These are phyloP conservation scores for Dendrolimus houi DNA, from an alignment of 2,888 invertebrate genomes.

Conservation along the genomic window DNA sequence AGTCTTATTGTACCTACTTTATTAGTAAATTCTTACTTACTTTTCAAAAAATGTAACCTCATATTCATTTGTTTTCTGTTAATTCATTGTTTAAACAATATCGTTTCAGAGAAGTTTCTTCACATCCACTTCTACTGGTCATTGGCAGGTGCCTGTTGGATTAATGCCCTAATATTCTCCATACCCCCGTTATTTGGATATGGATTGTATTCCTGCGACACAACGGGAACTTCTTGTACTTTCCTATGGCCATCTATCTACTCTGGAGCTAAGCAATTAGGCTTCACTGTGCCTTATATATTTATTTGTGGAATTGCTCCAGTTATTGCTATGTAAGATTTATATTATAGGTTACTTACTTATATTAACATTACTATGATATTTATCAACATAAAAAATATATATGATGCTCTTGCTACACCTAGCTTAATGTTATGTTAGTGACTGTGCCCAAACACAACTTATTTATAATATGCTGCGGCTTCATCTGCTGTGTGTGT, in stretches of 20 bases:
- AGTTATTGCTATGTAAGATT: slow-evolving; percentile 60
- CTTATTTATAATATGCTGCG: too few species aligned
- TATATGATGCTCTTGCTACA: too few species aligned
- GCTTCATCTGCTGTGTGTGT: too few species aligned
- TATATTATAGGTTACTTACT: too few species aligned
- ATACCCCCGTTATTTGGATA: slow-evolving; percentile 67
- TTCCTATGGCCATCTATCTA: slow-evolving; percentile 59
- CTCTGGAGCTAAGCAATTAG: slow-evolving; percentile 53
- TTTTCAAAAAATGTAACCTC: too few species aligned
- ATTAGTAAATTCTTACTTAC: too few species aligned
- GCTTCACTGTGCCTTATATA: slow-evolving; percentile 59
- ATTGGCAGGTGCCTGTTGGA: slow-evolving; percentile 59
- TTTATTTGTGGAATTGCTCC: slow-evolving; percentile 60
- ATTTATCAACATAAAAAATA: too few species aligned
- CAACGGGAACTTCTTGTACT: slow-evolving; percentile 63
- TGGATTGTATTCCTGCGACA: slow-evolving; percentile 68
- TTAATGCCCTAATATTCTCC: slow-evolving; percentile 52
- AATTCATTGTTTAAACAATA: neutral
- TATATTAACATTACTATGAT: too few species aligned
- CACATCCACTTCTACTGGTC: slow-evolving; percentile 59
- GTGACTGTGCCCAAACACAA: too few species aligned
- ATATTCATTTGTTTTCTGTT: too few species aligned
- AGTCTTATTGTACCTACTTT: too few species aligned
- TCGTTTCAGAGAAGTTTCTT: slow-evolving; percentile 55
- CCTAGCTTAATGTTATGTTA: too few species aligned